A percentile compares a stretch with the other conserved stretches of the same genome.
phyloP scores from a whole-genome alignment of 2,888 invertebrate species.

The Eustalomyia histrio region DNA sequence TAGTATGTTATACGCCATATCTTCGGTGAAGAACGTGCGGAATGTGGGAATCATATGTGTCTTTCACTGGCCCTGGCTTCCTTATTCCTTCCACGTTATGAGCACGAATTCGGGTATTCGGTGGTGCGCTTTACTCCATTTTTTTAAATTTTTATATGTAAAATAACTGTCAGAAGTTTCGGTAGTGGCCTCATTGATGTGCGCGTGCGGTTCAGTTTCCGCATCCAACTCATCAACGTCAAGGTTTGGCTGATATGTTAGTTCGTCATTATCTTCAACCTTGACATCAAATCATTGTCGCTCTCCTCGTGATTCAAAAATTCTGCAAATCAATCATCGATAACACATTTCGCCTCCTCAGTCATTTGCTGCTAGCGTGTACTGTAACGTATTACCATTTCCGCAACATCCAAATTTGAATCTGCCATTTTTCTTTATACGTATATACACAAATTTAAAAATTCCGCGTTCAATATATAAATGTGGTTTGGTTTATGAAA shows the following conservation, averaged over 20 bases:
- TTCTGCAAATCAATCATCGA: not conserved
- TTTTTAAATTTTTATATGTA: not conserved
- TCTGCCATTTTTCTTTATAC: no score
- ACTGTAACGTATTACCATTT: not conserved
- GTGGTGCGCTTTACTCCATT: conserved; percentile 1
- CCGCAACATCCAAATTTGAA: not conserved
- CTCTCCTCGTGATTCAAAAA: not conserved
- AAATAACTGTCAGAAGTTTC: conserved; percentile 10
- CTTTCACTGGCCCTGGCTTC: not conserved
- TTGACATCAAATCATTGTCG: not conserved
- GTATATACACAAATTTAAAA: no score
- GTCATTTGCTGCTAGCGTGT: conserved; percentile 1
- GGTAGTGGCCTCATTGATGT: not conserved
- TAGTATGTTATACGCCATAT: not conserved
- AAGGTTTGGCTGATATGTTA: no score
- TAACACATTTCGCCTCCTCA: no score
- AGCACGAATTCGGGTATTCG: conserved; percentile 1
- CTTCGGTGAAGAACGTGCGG: not conserved
- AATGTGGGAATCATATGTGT: not conserved
- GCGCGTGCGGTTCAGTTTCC: not conserved
- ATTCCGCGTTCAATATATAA: no score
- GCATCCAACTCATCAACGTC: no score
- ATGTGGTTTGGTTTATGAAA: no score
- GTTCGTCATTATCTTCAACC: no score
- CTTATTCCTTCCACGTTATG: not conserved